Percentiles rank a stretch among this genome's conserved stretches.
Conservation (phyloP, 1,140 invertebrate genomes). For the Ceratoteleas bidentatus region DNA sequence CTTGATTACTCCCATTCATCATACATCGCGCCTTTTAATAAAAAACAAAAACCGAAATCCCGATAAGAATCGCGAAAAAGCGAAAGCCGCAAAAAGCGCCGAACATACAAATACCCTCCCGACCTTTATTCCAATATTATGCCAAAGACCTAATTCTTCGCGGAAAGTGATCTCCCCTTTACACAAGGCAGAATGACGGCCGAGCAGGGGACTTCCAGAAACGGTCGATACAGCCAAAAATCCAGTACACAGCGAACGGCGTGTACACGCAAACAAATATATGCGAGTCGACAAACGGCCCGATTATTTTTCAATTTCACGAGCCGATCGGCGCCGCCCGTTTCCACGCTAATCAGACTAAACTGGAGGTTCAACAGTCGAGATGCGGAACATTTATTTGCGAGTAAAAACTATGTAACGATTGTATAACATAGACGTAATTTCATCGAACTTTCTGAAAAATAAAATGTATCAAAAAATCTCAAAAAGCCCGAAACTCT, state of each 20-base stretch:
- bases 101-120: not conserved
- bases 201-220: slow-evolving; percentile 54
- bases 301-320: slow-evolving; percentile 32
- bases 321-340: slow-evolving; percentile 10
- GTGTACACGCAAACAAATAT: slow-evolving; percentile 47
- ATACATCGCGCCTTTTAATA: no score
- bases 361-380: no score
- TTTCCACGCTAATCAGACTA: slow-evolving; percentile 24
- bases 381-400: no score
- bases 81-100: no score
- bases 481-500: no score
- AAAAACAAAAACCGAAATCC: no score
- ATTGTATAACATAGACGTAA: no score
- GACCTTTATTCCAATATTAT: slow-evolving; percentile 31
- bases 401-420: no score
- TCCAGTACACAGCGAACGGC: slow-evolving; percentile 67
- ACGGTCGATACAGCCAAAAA: slow-evolving; percentile 77
- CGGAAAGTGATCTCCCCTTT: slow-evolving; percentile 44
- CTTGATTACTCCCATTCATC: no score
- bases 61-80: no score
- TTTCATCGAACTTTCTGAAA: no score
- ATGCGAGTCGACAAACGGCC: slow-evolving; percentile 16
- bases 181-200: slow-evolving; percentile 24
- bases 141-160: slow-evolving; percentile 35
- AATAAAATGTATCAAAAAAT: no score